phyloP scores from a whole-genome alignment of 2,113 vertebrate genomes.

The Urocolius indicus region DNA sequence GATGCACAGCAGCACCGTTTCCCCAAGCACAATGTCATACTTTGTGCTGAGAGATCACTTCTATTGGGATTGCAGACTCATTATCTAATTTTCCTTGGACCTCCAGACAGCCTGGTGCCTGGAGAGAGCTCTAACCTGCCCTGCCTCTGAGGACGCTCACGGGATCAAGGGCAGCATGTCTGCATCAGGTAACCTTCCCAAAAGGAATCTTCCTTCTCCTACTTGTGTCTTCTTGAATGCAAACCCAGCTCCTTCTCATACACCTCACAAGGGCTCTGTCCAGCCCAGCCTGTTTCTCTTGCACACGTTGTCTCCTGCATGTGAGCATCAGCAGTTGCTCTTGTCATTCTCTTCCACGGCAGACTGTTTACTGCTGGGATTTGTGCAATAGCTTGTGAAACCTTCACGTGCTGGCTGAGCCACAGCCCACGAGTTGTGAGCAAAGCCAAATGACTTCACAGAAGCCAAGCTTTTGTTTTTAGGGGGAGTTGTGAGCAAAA shows the following conservation, averaged over 20 bases:
- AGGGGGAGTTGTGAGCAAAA: background rate
- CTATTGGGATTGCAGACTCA: background rate
- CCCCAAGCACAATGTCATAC: background rate
- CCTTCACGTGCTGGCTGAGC: background rate
- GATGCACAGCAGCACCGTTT: background rate
- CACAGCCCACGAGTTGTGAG: rapidly evolving
- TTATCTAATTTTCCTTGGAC: background rate
- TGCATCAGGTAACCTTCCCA: background rate
- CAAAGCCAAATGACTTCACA: background rate
- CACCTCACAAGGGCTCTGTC: background rate
- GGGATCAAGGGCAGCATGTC: background rate
- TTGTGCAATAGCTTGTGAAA: conserved; percentile 4
- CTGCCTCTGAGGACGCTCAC: background rate
- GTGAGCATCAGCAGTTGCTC: background rate
- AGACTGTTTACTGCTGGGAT: background rate
- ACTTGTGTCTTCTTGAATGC: rapidly evolving
- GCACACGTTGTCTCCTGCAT: background rate
- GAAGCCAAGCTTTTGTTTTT: background rate
- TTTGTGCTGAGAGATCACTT: background rate
- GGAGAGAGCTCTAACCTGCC: background rate
- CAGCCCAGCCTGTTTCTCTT: background rate
- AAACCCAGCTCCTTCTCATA: background rate
- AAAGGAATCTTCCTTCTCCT: background rate
- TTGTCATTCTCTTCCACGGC: background rate
- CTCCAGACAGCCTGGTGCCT: background rate